Evolutionary conservation across 1,140 invertebrate genomes (phyloP), one percentile per base, ranked within the genome.

Genomic region (Musca domestica): DNA sequence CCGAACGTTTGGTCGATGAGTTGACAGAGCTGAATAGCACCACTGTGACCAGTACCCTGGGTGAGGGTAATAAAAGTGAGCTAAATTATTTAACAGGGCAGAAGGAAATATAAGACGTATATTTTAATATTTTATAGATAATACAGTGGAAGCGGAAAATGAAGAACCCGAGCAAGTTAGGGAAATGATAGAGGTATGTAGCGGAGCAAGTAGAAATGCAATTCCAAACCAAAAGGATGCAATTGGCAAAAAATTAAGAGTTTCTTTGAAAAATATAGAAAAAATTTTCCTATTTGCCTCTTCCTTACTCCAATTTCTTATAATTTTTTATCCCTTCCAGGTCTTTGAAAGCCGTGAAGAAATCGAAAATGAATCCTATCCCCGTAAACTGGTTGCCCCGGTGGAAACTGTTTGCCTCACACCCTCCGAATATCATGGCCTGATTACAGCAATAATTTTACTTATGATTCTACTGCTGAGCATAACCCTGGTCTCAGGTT

Each of bases 171-270:
- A 93, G 77, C 90, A 91, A 78, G 92, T 95, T 14, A 83, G 91
- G 69, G 92, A 93, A 84, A 93, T 94, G 90, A 93, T 94, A 67
- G 90, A 93, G 84, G 92, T 93, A 41, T 10, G 9, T 52, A 52
- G 14, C n/a, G n/a, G n/a, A n/a, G n/a, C n/a, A n/a, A n/a, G n/a
- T n/a, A n/a, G n/a, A n/a, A n/a, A n/a, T n/a, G n/a, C n/a, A n/a
- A n/a, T n/a, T n/a, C n/a, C n/a, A n/a, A n/a, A n/a, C n/a, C n/a
- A n/a, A n/a, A n/a, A n/a, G n/a, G n/a, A n/a, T n/a, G n/a, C n/a
- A n/a, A n/a, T n/a, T n/a, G n/a, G n/a, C n/a, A n/a, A n/a, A n/a
- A n/a, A n/a, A n/a, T n/a, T n/a, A n/a, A n/a, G n/a, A n/a, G n/a
- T n/a, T n/a, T n/a, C n/a, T n/a, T n/a, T n/a, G n/a, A n/a, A n/a